Evolutionary conservation across 2,888 invertebrate genomes (phyloP), one percentile per base, ranked within the genome.

Genomic region (Malachius bipustulatus): DNA sequence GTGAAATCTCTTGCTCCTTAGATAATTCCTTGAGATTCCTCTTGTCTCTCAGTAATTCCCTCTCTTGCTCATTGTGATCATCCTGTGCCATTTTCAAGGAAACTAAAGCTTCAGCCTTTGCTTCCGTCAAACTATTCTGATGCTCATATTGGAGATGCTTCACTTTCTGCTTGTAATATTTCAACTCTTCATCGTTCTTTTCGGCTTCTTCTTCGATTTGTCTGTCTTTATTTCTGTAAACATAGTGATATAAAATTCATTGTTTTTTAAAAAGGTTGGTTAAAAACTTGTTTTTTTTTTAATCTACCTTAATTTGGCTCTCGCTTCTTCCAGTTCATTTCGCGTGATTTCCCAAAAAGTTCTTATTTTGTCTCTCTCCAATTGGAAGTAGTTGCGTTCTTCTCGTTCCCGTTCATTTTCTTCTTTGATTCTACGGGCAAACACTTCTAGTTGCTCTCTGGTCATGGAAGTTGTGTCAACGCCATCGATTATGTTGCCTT

Each of bases 331-430:
- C 27, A 93, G 64, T 56, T 94, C 88, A 49, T 83, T 78, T 46
- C 87, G 75, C 0, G 91, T 85, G 35, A 94, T 90, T 63, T 94
- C 93, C 94, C 94, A 96, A 59, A 91, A 93, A 3, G 88, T 88
- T 47, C 89, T 74, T 10, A 94, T 71, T 64, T 93, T 93, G 59
- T 94, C 94, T 47, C 94, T 70, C 65, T 96, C 96, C 50, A 94
- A 62, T 63, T 94, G 94, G 53, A 91, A 94, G 59, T 83, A 94
- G 62, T 94, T 94, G 35, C 96, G 67, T 61, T 96, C 94, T 61
- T 94, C 94, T 50, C 94, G 70, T 62, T 96, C 94, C 37, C 87
- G 75, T 55, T 94, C 93, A 57, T 93, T 70, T 66, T 94, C 91
- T 55, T 88, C 88, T 57, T 87, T 79, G 12, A 93, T 76, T 50